These are phyloP conservation scores for Pelecanoides urinatrix DNA, from an alignment of 2,113 vertebrate species.

Conservation along the genomic window DNA sequence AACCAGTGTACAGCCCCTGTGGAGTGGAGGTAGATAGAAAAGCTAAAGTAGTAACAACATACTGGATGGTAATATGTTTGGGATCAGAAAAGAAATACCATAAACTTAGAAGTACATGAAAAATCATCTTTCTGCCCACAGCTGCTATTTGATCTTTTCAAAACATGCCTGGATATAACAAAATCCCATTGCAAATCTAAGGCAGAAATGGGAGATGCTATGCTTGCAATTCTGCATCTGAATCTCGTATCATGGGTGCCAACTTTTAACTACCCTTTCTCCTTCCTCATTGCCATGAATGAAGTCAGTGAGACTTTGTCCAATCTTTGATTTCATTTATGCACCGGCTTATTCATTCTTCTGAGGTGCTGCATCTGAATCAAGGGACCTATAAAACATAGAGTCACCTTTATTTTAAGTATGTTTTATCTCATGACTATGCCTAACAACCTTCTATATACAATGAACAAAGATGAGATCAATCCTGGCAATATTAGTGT, in stretches of 20 bases:
- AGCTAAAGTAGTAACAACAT: background rate
- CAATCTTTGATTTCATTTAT: background rate
- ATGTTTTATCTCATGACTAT: background rate
- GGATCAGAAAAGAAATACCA: background rate
- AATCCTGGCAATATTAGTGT: background rate
- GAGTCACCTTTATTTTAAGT: background rate
- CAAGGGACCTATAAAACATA: background rate
- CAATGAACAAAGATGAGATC: background rate
- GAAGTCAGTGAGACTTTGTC: background rate
- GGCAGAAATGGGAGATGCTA: background rate
- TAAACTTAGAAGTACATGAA: background rate
- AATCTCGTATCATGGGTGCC: background rate
- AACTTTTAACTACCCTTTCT: background rate
- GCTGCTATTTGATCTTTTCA: background rate
- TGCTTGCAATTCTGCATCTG: background rate
- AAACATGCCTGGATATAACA: background rate
- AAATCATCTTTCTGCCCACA: background rate
- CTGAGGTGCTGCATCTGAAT: background rate
- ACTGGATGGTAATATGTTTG: background rate
- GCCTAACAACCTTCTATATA: background rate
- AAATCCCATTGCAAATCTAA: background rate
- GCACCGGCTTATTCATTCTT: background rate
- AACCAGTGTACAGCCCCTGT: accelerated
- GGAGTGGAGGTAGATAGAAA: background rate
- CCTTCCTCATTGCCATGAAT: background rate